Conservation (phyloP, 2,888 invertebrate genomes). For the Drosophila paracracens region DNA sequence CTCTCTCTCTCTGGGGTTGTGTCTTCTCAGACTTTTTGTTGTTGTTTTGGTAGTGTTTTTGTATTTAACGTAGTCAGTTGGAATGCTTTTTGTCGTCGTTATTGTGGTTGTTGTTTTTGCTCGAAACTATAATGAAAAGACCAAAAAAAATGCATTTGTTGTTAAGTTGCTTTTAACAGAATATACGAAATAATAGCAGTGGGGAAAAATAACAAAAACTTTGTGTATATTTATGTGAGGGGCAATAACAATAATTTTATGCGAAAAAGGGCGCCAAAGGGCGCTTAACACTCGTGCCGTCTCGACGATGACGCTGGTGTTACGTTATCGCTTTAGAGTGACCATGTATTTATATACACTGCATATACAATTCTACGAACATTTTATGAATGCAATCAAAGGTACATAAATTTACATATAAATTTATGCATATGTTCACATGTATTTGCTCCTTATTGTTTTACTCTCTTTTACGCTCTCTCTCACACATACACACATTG, state of each 20-base stretch:
- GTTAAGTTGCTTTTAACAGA: slow-evolving; percentile 22
- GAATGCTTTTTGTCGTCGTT: slow-evolving; percentile 49
- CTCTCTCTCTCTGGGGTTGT: slow-evolving; percentile 3
- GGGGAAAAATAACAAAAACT: slow-evolving; percentile 22
- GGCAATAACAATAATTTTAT: slow-evolving; percentile 60
- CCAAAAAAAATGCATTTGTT: slow-evolving; percentile 41
- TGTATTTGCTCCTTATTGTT: background rate
- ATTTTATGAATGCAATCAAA: slow-evolving; percentile 1
- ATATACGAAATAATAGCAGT: slow-evolving; percentile 12
- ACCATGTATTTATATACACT: slow-evolving; percentile 7
- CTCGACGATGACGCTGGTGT: slow-evolving; percentile 33
- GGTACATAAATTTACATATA: background rate
- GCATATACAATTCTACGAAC: background rate
- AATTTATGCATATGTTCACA: background rate
- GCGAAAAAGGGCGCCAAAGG: slow-evolving; percentile 76
- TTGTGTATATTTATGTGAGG: slow-evolving; percentile 12
- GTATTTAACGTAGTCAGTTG: slow-evolving; percentile 43
- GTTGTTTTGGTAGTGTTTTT: slow-evolving; percentile 30
- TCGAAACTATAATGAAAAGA: slow-evolving; percentile 59
- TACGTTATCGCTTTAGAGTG: slow-evolving; percentile 28
- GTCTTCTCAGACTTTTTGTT: slow-evolving; percentile 15
- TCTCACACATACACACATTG: background rate
- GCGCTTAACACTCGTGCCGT: slow-evolving; percentile 72
- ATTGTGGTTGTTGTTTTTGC: slow-evolving; percentile 32
- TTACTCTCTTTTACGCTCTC: background rate